Evolutionary conservation across 2,113 vertebrate genomes (phyloP).

Genomic region (Rhabdomys dilectus): DNA sequence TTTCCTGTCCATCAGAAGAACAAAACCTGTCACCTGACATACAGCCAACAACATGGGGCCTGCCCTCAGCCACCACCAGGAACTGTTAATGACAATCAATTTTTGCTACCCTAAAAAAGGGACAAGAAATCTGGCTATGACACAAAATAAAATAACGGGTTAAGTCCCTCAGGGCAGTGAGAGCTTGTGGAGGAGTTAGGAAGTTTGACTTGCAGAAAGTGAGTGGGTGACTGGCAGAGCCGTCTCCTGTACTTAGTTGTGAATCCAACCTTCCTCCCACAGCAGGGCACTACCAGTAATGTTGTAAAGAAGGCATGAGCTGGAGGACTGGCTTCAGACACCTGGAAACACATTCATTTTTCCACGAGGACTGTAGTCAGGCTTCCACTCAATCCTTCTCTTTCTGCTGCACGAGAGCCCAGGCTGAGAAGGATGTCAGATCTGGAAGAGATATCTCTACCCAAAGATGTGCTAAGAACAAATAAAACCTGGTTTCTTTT

Average conservation of each 20-base stretch:
- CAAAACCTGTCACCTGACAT: background rate
- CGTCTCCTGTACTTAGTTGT: background rate
- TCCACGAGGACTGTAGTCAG: background rate
- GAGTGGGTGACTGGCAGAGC: background rate
- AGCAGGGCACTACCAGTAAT: too few species aligned
- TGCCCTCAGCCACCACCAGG: background rate
- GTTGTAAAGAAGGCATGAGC: background rate
- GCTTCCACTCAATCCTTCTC: background rate
- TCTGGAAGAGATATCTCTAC: background rate
- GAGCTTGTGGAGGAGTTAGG: background rate
- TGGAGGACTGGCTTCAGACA: background rate
- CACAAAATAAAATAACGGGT: background rate
- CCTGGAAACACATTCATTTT: background rate
- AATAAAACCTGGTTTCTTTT: background rate
- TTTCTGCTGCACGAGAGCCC: background rate
- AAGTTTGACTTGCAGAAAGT: background rate
- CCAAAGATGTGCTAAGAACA: background rate
- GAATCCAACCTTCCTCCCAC: background rate
- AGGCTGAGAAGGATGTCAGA: background rate
- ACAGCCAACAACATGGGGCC: background rate
- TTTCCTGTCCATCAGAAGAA: conserved; percentile 61
- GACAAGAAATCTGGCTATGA: background rate
- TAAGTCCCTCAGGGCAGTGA: background rate
- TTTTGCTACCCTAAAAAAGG: background rate
- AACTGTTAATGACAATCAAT: conserved; percentile 34